Evolutionary conservation across 2,113 vertebrate genomes (phyloP).

Genomic region (Oncorhynchus tshawytscha): DNA sequence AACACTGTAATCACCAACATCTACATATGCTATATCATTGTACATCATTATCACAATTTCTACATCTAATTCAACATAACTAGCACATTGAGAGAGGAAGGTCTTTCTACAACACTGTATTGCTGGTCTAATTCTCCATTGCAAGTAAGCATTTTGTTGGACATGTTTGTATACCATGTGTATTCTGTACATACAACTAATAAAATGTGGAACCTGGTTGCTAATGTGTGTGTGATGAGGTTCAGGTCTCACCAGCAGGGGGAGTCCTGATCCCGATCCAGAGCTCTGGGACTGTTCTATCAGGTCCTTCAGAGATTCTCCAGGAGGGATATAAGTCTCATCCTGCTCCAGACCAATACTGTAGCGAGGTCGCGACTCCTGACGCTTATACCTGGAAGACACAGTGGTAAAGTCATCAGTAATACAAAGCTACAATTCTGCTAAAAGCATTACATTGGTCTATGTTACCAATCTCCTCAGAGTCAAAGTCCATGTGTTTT

Average conservation of each 20-base stretch:
- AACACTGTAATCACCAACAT: neutral
- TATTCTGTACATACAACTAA: constrained; percentile 15
- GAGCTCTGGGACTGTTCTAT: constrained; percentile 96
- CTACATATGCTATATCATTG: too few relatives aligned
- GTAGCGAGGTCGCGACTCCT: constrained; percentile 83
- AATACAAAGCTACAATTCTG: neutral
- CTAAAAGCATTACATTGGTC: neutral
- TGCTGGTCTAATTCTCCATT: neutral
- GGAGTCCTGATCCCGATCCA: constrained; percentile 96
- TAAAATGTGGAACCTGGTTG: too few relatives aligned
- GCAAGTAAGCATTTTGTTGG: neutral
- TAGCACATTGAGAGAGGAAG: too few relatives aligned
- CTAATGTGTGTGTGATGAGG: too few relatives aligned
- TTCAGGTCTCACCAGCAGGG: constrained; percentile 87
- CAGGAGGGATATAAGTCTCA: constrained; percentile 88
- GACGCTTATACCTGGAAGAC: constrained; percentile 82
- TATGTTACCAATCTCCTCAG: neutral
- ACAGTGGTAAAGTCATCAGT: neutral
- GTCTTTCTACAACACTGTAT: neutral
- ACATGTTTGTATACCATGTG: neutral
- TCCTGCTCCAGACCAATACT: constrained; percentile 92
- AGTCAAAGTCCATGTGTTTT: neutral
- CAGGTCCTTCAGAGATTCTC: constrained; percentile 92
- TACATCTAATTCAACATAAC: neutral
- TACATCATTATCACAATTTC: too few relatives aligned